Evolutionary conservation across 2,113 vertebrate species (phyloP).

Genomic region (Heliornis fulica): DNA sequence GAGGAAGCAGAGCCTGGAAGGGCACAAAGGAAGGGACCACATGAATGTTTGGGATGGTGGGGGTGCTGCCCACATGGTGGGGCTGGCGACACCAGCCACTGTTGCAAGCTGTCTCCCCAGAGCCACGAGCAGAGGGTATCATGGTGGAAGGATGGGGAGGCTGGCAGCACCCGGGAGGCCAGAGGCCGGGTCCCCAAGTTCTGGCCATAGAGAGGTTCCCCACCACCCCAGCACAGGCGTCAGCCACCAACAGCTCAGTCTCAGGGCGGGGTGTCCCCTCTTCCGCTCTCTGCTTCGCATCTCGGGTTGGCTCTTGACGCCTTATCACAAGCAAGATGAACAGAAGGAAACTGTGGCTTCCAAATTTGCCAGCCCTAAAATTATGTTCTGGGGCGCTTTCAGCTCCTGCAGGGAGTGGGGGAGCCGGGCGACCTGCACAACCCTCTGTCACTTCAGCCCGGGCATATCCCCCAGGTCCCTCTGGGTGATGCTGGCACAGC

Average conservation of each 20-base stretch:
- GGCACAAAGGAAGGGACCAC: neutral
- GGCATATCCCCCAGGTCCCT: neutral
- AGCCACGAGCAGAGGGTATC: neutral
- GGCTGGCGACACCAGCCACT: rapidly evolving
- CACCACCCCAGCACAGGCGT: rapidly evolving
- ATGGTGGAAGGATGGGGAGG: neutral
- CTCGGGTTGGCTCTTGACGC: neutral
- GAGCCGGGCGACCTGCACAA: neutral
- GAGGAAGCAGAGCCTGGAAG: neutral
- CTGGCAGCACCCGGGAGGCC: neutral
- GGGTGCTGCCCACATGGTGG: neutral
- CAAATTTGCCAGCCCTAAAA: neutral
- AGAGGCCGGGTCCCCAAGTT: rapidly evolving
- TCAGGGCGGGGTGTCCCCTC: neutral
- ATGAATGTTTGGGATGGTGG: neutral
- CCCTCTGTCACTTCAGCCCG: neutral
- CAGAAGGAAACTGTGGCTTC: slow-evolving; percentile 16
- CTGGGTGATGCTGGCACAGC: neutral
- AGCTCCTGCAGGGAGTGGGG: neutral
- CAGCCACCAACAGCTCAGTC: rapidly evolving
- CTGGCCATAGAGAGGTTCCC: neutral
- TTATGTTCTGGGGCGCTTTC: neutral
- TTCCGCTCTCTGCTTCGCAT: neutral
- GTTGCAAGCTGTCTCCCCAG: neutral
- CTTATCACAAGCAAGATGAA: neutral